Evolutionary conservation across 2,797 vertebrate genomes (phyloP), one percentile per base, ranked within the genome.

Genomic region (Chlorospingus semifuscus): DNA sequence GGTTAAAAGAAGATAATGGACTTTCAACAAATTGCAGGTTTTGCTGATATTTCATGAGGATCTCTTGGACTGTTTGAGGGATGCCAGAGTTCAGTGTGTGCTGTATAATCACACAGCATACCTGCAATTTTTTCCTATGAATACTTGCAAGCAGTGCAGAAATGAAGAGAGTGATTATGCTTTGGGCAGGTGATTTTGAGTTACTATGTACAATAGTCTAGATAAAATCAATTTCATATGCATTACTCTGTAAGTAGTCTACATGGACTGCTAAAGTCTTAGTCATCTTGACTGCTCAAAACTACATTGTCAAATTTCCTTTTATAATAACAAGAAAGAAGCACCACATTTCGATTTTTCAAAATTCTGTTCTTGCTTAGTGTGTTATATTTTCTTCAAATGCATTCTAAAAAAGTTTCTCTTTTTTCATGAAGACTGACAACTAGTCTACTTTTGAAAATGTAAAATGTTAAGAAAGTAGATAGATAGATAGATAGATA

Each of bases 301-400:
- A 83, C 15, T 0, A 47, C 4, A 5, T 30, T 61, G 75, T 36
- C 5, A 87, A 81, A 55, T 77, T 80, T 77, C 55, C 20, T 74
- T 90, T 63, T 59, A 27, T 22, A 70, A 37, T 63, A 79, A 34
- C 13, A 71, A 53, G 37, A 39, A 70, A 61, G 49, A 36, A 29
- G 7, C 0, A 1, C 0, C 3, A 12, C 16, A 10, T 6, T 68
- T 79, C 2, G 2, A 6, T 17, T 23, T 56, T 47, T 6, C 3
- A 2, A 7, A 11, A 65, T 36, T 72, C 14, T 71, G 0, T 39
- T 81, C 10, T 81, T 3, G 2, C 8, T 61, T 3, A 5, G 3
- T 19, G 6, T 61, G 52, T 71, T 60, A 56, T 66, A 57, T 72
- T 87, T 84, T 61, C 27, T 55, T 81, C 23, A 75, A 72, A 61